A percentile compares a stretch with the other conserved stretches of the same genome.
These are phyloP conservation scores for Opisthograptis luteolata DNA, from an alignment of 2,888 invertebrate species.

Conservation along the genomic window DNA sequence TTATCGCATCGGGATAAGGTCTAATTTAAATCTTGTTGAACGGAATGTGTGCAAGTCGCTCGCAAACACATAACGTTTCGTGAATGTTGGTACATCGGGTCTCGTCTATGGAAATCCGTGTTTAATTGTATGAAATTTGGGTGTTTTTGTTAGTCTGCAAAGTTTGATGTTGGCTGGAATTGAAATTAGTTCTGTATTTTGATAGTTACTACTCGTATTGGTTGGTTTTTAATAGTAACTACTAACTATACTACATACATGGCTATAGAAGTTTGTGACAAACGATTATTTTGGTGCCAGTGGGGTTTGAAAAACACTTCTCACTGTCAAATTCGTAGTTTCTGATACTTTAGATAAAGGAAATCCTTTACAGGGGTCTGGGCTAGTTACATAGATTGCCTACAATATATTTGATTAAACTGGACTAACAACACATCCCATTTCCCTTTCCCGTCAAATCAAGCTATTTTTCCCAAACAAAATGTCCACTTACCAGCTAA, in stretches of 20 bases:
- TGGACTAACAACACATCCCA: too few relatives aligned
- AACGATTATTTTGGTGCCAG: too few relatives aligned
- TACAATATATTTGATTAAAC: too few relatives aligned
- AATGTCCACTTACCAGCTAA: conserved; percentile 4
- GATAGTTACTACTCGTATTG: conserved; percentile 6
- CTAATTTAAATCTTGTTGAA: conserved; percentile 1
- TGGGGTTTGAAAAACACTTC: too few relatives aligned
- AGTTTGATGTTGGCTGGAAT: conserved; percentile 6
- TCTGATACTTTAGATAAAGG: too few relatives aligned
- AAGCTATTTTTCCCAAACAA: neutral
- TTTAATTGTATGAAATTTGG: conserved; percentile 22
- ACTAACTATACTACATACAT: too few relatives aligned
- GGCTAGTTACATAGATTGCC: too few relatives aligned
- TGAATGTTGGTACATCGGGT: conserved; percentile 42
- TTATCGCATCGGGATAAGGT: conserved; percentile 13
- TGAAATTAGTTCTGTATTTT: conserved; percentile 14
- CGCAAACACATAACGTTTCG: conserved; percentile 64
- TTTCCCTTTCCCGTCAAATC: too few relatives aligned
- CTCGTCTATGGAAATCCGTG: conserved; percentile 46
- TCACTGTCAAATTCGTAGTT: too few relatives aligned
- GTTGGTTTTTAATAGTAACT: neutral
- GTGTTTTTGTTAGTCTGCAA: conserved; percentile 21
- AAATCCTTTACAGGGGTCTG: too few relatives aligned
- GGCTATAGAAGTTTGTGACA: too few relatives aligned
- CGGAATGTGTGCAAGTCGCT: conserved; percentile 37